Evolutionary conservation across 2,113 vertebrate genomes (phyloP), one percentile per base, ranked within the genome.

Genomic region (Lophotis ruficrista): DNA sequence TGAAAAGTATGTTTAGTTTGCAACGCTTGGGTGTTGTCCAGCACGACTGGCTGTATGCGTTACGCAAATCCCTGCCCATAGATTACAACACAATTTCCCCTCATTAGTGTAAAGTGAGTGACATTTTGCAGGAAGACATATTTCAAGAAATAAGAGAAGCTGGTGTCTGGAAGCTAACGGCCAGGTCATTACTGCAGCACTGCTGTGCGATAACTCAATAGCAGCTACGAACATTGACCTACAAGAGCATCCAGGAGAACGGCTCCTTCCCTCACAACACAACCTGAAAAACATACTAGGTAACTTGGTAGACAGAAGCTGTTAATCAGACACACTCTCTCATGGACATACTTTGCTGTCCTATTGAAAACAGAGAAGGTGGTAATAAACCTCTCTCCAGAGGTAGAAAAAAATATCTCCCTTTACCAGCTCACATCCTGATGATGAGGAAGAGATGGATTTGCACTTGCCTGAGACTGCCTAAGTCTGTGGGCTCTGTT

Each of bases 51-150:
- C 66, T 83, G 47, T 2, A 48, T 0, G 3, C 64, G 60, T 91
- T 80, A 90, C 94, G 65, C 53, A 91, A 94, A 91, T 69, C 69
- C 77, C 71, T 43, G 35, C 77, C 58, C 54, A 33, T 25, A 66
- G 70, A 94, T 92, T 87, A 91, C 83, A 85, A 76, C 28, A 72
- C 54, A 58, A 89, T 91, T 94, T 96, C 84, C 77, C 73, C 84
- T 92, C 90, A 79, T 96, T 89, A 96, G 35, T 33, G 90, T 57
- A 66, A 72, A 94, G 50, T 25, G 21, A 92, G 47, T 51, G 87
- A 83, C 90, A 85, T 88, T 85, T 37, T 53, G 65, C 51, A 81
- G 84, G 75, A 93, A 93, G 90, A 65, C 10, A 1, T 17, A 72
- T 83, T 83, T 62, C 62, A 79, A 69, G 87, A 93, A 96, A 76